A percentile compares a stretch with the other conserved stretches of the same genome.
Conservation (phyloP, 1,140 invertebrate species). For the Hycleus phaleratus region DNA sequence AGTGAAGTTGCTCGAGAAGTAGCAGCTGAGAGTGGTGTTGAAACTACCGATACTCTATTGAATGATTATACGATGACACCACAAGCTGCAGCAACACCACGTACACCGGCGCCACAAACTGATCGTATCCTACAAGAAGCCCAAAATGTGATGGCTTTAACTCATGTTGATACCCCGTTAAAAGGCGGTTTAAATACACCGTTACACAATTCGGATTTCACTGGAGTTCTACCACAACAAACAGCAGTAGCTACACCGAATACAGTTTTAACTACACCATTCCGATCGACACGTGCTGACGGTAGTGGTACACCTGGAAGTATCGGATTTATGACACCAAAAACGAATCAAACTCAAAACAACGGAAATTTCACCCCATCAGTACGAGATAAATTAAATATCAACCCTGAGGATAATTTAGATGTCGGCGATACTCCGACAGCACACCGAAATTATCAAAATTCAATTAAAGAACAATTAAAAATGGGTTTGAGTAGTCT, state of each 20-base stretch:
- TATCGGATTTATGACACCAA: slow-evolving; percentile 45
- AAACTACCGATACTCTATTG: slow-evolving; percentile 78
- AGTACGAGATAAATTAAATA: slow-evolving; percentile 89
- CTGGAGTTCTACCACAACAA: slow-evolving; percentile 66
- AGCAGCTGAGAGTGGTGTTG: slow-evolving; percentile 73
- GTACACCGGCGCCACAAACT: slow-evolving; percentile 72
- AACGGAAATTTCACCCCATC: slow-evolving; percentile 45
- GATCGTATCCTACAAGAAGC: slow-evolving; percentile 83
- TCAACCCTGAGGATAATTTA: slow-evolving; percentile 80
- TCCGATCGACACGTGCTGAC: slow-evolving; percentile 52
- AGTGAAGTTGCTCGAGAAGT: slow-evolving; percentile 90
- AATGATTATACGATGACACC: slow-evolving; percentile 88
- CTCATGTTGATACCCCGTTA: slow-evolving; percentile 94
- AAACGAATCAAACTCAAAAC: slow-evolving; percentile 32
- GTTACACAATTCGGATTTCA: slow-evolving; percentile 82
- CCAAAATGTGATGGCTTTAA: slow-evolving; percentile 96
- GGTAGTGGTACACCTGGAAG: slow-evolving; percentile 43
- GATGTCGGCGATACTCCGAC: slow-evolving; percentile 60
- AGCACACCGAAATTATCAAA: slow-evolving; percentile 53
- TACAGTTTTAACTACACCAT: slow-evolving; percentile 90
- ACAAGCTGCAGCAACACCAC: slow-evolving; percentile 66
- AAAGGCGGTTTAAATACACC: slow-evolving; percentile 95
- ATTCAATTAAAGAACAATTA: slow-evolving; percentile 61
- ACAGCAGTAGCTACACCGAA: slow-evolving; percentile 83
- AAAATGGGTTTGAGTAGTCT: slow-evolving; percentile 67